Evolutionary conservation across 1,140 invertebrate species (phyloP), one percentile per base, ranked within the genome.

Genomic region (Calephelis nemesis): DNA sequence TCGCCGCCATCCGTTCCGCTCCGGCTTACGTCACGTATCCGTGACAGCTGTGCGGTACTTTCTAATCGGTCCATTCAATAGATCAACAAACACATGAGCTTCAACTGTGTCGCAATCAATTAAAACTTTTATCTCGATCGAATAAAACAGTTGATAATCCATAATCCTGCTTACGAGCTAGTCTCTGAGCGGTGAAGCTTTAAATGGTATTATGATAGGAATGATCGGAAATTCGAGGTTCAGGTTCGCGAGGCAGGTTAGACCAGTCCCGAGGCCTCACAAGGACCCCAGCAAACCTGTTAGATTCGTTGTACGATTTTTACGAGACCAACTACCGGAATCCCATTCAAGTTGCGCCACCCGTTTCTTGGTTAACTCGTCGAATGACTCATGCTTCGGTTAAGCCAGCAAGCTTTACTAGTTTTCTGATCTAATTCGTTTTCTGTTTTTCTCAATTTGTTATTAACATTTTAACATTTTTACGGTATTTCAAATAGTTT

Each of bases 231-330:
- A 87, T 90, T 90, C 78, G 89, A 85, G 83, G 89, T 86, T 91
- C 86, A 86, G 84, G 78, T 81, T 83, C 82, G 81, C 84, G 83
- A 83, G 87, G 89, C 89, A 90, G 89, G 87, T 91, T 90, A 91
- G 89, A 91, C 89, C 89, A 90, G 89, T 91, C 89, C 87, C 85
- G 82, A 80, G 89, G 83, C 87, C 85, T 89, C 87, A 79, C 89
- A 90, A 91, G 87, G 88, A 91, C 87, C 85, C 85, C 88, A 84
- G 86, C 83, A 91, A 91, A 91, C 88, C 88, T 91, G 88, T 91
- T 90, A 90, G 88, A 91, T 91, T 90, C 84, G 88, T 91, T 89
- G 88, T 86, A 90, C 87, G 88, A 91, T 91, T 91, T 91, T 91
- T 91, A 91, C 88, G 88, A 90, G 87, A 84, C 84, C 87, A 87